Percentiles rank a stretch among this genome's conserved stretches.
Evolutionary conservation across 2,888 invertebrate species (phyloP).

Genomic region (Lepeophtheirus nordmannii): DNA sequence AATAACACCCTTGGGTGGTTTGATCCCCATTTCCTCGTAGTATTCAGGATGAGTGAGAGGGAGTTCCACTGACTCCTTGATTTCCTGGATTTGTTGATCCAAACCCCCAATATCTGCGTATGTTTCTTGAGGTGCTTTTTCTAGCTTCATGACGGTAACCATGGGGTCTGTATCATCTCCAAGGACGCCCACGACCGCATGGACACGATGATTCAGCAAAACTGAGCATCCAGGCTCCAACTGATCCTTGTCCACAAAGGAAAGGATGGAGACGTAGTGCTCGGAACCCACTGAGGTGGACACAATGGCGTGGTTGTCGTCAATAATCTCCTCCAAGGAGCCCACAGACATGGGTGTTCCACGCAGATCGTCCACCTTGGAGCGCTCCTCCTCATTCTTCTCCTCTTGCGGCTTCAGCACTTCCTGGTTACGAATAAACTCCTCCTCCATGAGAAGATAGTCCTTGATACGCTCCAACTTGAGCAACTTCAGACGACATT

Average conservation of each 20-base stretch:
- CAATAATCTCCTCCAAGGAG: conserved; percentile 97
- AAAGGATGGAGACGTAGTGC: conserved; percentile 96
- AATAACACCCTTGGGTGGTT: conserved; percentile 97
- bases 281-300: conserved; percentile 97
- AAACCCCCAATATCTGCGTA: conserved; percentile 95
- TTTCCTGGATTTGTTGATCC: conserved; percentile 93
- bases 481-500: conserved; percentile 82
- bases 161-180: conserved; percentile 98
- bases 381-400: conserved; percentile 60
- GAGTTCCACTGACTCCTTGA: conserved; percentile 93
- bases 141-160: conserved; percentile 99
- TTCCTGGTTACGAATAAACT: conserved; percentile 96
- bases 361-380: conserved; percentile 68
- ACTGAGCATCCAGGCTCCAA: conserved; percentile 97
- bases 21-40: conserved; percentile 99
- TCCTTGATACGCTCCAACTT: conserved; percentile 96
- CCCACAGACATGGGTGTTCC: conserved; percentile 99
- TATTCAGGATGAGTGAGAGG: conserved; percentile 98
- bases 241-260: conserved; percentile 98
- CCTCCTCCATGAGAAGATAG: conserved; percentile 96
- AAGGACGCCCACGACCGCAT: conserved; percentile 97
- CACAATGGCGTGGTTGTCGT: conserved; percentile 98
- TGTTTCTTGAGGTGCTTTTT: conserved; percentile 98
- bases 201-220: conserved; percentile 93
- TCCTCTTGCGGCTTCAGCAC: conserved; percentile 96